phyloP scores from a whole-genome alignment of 2,888 invertebrate genomes.

The Dryocosmus kuriphilus region DNA sequence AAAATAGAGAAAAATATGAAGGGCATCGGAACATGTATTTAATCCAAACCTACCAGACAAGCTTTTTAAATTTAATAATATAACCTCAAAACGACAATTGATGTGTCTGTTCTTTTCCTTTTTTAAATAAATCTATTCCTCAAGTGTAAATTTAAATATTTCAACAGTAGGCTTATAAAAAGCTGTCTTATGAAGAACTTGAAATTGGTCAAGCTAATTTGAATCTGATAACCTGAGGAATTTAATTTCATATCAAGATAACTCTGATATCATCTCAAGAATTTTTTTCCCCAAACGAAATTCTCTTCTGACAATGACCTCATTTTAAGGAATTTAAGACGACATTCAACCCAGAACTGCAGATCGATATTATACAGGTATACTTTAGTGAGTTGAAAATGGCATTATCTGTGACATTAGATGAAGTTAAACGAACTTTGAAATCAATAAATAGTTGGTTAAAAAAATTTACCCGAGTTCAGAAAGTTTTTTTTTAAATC shows the following conservation, averaged over 20 bases:
- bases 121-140: too few relatives aligned
- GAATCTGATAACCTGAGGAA: neutral
- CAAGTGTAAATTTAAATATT: too few relatives aligned
- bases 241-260: slow-evolving; percentile 10
- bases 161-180: too few relatives aligned
- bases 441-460: neutral
- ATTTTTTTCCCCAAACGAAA: neutral
- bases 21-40: neutral
- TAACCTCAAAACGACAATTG: neutral
- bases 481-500: neutral
- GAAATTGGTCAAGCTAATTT: neutral
- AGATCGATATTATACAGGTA: too few relatives aligned
- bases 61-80: neutral
- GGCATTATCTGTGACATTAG: slow-evolving; percentile 18
- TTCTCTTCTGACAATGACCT: slow-evolving; percentile 32
- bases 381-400: slow-evolving; percentile 21
- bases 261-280: neutral
- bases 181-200: too few relatives aligned
- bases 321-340: slow-evolving; percentile 33
- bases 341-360: slow-evolving; percentile 18
- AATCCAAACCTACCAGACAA: neutral
- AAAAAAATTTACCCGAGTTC: neutral
- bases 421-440: slow-evolving; percentile 13
- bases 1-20: neutral
- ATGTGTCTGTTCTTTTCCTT: too few relatives aligned